phyloP scores from a whole-genome alignment of 2,888 invertebrate species.

The Phengaris arion region DNA sequence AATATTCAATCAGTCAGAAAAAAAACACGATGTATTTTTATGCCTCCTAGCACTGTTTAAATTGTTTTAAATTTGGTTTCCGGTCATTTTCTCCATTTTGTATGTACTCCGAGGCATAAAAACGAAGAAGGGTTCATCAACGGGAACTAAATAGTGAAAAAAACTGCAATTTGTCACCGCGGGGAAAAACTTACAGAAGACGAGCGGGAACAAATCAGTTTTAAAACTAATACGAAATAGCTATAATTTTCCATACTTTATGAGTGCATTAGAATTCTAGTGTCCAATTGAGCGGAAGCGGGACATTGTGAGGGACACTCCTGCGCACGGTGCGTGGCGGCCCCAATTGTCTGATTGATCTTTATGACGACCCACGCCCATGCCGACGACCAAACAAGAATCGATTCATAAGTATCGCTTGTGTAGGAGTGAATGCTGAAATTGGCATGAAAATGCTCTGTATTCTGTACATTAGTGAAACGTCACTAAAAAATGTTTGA shows the following conservation, averaged over 20 bases:
- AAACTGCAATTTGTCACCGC: too few relatives aligned
- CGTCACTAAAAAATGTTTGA: too few relatives aligned
- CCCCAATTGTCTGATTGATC: conserved; percentile 77
- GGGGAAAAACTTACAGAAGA: too few relatives aligned
- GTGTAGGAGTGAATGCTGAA: not conserved
- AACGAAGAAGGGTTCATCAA: too few relatives aligned
- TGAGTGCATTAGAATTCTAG: conserved; percentile 40
- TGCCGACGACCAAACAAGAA: conserved; percentile 48
- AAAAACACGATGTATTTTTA: not conserved
- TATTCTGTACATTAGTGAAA: too few relatives aligned
- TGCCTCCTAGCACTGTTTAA: not conserved
- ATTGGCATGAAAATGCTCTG: not conserved
- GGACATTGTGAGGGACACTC: conserved; percentile 66
- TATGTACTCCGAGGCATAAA: not conserved
- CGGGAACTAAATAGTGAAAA: too few relatives aligned
- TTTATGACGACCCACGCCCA: conserved; percentile 72
- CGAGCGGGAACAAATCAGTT: too few relatives aligned
- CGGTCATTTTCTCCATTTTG: not conserved
- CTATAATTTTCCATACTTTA: not conserved
- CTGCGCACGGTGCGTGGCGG: conserved; percentile 70
- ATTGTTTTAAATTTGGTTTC: not conserved
- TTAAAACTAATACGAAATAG: too few relatives aligned
- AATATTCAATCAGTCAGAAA: conserved; percentile 33
- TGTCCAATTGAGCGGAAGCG: conserved; percentile 57
- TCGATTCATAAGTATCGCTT: conserved; percentile 37